Evolutionary conservation across 2,113 vertebrate species (phyloP).

Genomic region (Morone chrysops): DNA sequence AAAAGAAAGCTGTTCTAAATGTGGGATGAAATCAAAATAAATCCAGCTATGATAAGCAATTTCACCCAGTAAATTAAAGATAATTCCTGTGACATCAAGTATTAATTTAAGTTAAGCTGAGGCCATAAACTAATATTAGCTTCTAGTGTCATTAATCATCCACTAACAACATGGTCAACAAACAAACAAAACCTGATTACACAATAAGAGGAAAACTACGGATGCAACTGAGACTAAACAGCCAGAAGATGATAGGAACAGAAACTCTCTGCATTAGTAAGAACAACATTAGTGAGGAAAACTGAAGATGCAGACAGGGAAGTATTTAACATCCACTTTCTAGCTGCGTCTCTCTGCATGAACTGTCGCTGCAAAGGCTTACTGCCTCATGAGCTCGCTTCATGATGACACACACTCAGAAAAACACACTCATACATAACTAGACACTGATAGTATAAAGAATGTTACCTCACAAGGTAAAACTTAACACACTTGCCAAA

Average conservation of each 20-base stretch:
- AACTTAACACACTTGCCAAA: background rate
- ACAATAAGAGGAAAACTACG: conserved; percentile 35
- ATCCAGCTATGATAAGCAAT: conserved; percentile 35
- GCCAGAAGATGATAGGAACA: conserved; percentile 23
- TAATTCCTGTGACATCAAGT: conserved; percentile 32
- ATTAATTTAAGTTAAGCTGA: conserved; percentile 36
- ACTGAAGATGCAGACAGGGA: conserved; percentile 41
- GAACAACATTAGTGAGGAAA: conserved; percentile 42
- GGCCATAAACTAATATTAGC: conserved; percentile 38
- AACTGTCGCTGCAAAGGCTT: conserved; percentile 63
- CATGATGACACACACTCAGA: conserved; percentile 43
- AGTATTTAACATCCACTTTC: conserved; percentile 56
- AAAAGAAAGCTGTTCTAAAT: conserved; percentile 2
- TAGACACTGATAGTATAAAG: conserved; percentile 37
- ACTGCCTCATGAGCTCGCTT: conserved; percentile 55
- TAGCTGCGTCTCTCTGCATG: conserved; percentile 43
- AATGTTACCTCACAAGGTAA: conserved; percentile 14
- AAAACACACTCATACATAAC: conserved; percentile 34
- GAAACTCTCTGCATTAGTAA: conserved; percentile 32
- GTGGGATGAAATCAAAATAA: conserved; percentile 20
- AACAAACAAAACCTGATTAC: conserved; percentile 51
- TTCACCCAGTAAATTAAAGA: conserved; percentile 21
- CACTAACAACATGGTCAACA: conserved; percentile 32
- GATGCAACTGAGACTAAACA: conserved; percentile 43
- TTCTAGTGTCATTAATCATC: conserved; percentile 52